Conservation (phyloP, 2,113 vertebrate genomes). For the Eurypyga helias region DNA sequence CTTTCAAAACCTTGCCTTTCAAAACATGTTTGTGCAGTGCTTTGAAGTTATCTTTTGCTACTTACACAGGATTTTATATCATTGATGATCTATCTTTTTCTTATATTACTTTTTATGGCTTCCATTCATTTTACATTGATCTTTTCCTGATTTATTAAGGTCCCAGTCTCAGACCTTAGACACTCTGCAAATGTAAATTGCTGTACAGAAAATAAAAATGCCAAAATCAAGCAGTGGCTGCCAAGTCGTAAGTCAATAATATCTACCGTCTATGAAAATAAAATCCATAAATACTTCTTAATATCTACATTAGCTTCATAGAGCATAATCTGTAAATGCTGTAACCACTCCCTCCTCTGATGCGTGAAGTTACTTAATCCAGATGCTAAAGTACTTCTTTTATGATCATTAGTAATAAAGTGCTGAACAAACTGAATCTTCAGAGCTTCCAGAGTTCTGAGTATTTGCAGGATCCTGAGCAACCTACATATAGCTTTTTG, state of each 20-base stretch:
- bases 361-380: neutral
- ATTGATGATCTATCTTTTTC: constrained; percentile 31
- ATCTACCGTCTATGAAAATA: constrained; percentile 43
- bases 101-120: constrained; percentile 44
- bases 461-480: neutral
- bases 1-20: neutral
- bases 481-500: neutral
- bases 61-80: constrained; percentile 18
- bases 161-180: neutral
- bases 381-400: neutral
- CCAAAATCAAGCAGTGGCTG: constrained; percentile 23
- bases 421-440: constrained; percentile 2
- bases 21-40: neutral
- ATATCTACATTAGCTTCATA: constrained; percentile 13
- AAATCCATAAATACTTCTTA: constrained; percentile 54
- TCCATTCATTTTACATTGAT: constrained; percentile 44
- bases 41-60: constrained; percentile 14
- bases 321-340: neutral
- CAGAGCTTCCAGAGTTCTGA: neutral
- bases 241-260: constrained; percentile 54
- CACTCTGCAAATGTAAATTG: constrained; percentile 48
- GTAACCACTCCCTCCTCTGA: neutral
- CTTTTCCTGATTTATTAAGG: constrained; percentile 53
- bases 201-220: constrained; percentile 52
- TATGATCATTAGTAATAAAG: neutral